These are phyloP conservation scores for Anolis apletophallus DNA, from an alignment of 2,797 vertebrate genomes.

Conservation along the genomic window DNA sequence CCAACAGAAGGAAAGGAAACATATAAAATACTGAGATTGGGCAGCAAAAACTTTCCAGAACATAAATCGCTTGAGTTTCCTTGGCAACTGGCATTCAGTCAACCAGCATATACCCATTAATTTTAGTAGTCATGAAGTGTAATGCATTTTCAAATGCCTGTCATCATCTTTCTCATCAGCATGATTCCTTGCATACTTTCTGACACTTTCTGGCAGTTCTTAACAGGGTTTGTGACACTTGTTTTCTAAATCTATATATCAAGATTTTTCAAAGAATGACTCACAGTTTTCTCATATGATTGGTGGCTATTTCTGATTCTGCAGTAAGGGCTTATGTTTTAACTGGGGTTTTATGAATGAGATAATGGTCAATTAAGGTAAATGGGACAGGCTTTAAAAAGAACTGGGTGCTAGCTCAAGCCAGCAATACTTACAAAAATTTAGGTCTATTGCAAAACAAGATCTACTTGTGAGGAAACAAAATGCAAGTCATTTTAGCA, in stretches of 20 bases:
- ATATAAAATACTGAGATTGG: slow-evolving; percentile 26
- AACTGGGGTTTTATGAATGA: not conserved
- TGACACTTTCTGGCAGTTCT: slow-evolving; percentile 14
- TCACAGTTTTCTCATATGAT: not conserved
- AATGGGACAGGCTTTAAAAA: not conserved
- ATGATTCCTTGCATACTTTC: slow-evolving; percentile 14
- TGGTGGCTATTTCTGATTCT: slow-evolving; percentile 17
- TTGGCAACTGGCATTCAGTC: slow-evolving; percentile 23
- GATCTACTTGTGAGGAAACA: not conserved
- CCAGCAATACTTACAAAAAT: not conserved
- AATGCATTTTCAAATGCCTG: slow-evolving; percentile 50
- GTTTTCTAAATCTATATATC: slow-evolving; percentile 34
- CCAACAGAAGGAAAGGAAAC: slow-evolving; percentile 15
- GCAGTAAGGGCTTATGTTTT: not conserved
- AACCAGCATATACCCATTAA: slow-evolving; percentile 25
- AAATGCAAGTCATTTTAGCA: not conserved
- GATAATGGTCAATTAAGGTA: not conserved
- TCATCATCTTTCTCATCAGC: slow-evolving; percentile 43
- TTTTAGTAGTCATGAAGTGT: slow-evolving; percentile 43
- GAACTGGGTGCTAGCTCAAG: not conserved
- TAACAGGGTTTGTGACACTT: slow-evolving; percentile 28
- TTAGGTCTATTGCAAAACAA: not conserved
- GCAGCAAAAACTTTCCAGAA: slow-evolving; percentile 38
- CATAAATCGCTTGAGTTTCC: slow-evolving; percentile 45
- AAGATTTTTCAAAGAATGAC: slow-evolving; percentile 1